Evolutionary conservation across 2,113 vertebrate genomes (phyloP).

Genomic region (Sinosuthora webbiana): DNA sequence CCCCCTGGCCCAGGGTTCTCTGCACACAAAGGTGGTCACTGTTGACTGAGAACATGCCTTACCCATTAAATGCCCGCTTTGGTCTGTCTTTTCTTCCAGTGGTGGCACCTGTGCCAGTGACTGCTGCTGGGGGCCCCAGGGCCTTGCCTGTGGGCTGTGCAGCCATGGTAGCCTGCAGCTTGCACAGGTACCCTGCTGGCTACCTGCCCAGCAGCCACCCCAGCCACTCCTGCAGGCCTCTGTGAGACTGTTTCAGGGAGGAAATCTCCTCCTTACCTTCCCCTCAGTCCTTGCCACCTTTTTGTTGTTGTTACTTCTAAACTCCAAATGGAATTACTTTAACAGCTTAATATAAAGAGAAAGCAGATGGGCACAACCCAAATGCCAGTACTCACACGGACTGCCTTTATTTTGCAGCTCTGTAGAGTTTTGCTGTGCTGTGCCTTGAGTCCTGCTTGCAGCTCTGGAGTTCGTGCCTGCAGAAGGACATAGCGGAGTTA

Average conservation of each 20-base stretch:
- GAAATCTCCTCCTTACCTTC: neutral
- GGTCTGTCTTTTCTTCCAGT: neutral
- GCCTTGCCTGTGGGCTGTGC: neutral
- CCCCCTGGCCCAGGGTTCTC: neutral
- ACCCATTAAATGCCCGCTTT: neutral
- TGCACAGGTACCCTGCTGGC: neutral
- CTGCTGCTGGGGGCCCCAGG: accelerated
- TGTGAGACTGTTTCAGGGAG: neutral
- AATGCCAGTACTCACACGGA: accelerated
- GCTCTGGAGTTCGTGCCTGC: neutral
- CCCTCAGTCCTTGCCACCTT: neutral
- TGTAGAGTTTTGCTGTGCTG: neutral
- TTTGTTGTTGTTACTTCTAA: neutral
- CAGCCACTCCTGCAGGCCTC: neutral
- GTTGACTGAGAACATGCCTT: neutral
- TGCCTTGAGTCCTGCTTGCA: neutral
- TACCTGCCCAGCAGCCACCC: neutral
- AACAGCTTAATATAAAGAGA: neutral
- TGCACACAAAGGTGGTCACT: accelerated
- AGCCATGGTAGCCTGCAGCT: neutral
- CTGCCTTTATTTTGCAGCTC: constrained; percentile 30
- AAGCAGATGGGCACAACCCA: neutral
- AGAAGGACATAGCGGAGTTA: neutral
- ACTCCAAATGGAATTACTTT: too few species aligned
- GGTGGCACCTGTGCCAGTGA: neutral